Percentiles rank a stretch among this genome's conserved stretches.
These are phyloP conservation scores for Amitus sp. DNA, from an alignment of 2,888 invertebrate species.

Conservation along the genomic window DNA sequence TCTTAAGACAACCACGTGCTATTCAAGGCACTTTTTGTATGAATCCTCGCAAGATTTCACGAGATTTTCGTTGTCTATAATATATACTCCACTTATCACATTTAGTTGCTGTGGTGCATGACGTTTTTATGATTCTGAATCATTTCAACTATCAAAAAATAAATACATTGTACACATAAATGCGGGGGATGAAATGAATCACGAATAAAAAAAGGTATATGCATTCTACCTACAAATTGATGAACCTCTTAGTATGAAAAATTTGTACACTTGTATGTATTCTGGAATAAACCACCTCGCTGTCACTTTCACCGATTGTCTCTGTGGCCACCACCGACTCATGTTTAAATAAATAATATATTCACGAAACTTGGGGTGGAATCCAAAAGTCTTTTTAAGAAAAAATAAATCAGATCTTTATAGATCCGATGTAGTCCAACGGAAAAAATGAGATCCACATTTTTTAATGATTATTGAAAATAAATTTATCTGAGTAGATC, in stretches of 20 bases:
- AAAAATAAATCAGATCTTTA: too few species aligned
- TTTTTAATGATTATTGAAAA: too few species aligned
- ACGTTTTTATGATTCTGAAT: slow-evolving; percentile 25
- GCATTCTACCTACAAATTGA: slow-evolving; percentile 20
- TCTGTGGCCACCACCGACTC: too few species aligned
- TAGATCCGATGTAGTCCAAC: too few species aligned
- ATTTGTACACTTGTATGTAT: too few species aligned
- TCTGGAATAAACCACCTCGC: too few species aligned
- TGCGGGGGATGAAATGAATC: slow-evolving; percentile 17
- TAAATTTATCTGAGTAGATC: neutral
- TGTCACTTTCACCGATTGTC: too few species aligned
- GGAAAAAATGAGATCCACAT: too few species aligned
- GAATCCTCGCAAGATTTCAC: slow-evolving; percentile 42
- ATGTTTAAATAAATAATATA: too few species aligned
- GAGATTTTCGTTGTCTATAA: slow-evolving; percentile 14
- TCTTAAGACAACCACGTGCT: neutral
- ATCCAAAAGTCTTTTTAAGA: too few species aligned
- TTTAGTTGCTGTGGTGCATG: slow-evolving; percentile 13
- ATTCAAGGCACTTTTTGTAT: slow-evolving; percentile 9
- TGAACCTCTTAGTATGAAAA: slow-evolving; percentile 2
- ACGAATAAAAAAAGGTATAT: slow-evolving; percentile 22
- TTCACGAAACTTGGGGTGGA: too few species aligned
- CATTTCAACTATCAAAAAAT: slow-evolving; percentile 28
- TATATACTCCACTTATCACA: slow-evolving; percentile 13
- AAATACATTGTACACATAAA: slow-evolving; percentile 37